phyloP scores from a whole-genome alignment of 2,797 vertebrate genomes.

The Eurystomus glaucurus region DNA sequence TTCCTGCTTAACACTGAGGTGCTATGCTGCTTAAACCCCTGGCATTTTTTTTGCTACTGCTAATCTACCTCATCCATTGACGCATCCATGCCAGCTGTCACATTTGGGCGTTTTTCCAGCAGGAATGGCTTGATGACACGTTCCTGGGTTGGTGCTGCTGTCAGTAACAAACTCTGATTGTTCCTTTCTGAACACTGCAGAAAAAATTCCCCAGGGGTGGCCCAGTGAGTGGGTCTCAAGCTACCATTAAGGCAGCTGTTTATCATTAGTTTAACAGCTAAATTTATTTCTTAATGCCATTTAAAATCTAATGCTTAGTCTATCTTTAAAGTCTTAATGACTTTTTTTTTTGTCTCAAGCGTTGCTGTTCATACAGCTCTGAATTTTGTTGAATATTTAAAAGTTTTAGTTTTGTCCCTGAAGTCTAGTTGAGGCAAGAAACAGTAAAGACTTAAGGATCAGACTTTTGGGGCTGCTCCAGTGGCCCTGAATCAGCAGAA shows the following conservation, averaged over 20 bases:
- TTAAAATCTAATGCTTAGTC: not conserved
- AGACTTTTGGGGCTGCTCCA: not conserved
- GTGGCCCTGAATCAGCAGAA: not conserved
- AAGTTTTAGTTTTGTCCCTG: not conserved
- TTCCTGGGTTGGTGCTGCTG: not conserved
- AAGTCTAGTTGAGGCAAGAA: not conserved
- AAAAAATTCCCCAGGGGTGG: not conserved
- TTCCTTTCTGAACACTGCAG: not conserved
- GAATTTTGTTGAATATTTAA: not conserved
- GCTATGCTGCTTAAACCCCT: not conserved
- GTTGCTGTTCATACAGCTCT: not conserved
- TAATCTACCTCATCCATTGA: not conserved
- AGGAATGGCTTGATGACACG: rapidly evolving
- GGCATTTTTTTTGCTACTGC: not conserved
- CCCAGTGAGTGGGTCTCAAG: not conserved
- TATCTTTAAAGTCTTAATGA: not conserved
- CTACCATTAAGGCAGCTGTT: not conserved
- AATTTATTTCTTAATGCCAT: not conserved
- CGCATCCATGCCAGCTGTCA: rapidly evolving
- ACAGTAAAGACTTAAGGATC: not conserved
- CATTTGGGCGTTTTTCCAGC: not conserved
- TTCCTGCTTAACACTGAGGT: not conserved
- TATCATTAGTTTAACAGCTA: not conserved
- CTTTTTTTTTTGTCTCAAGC: not conserved
- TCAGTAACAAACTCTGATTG: not conserved